Conservation (phyloP, 2,888 invertebrate genomes). For the Phaonia tiefii region DNA sequence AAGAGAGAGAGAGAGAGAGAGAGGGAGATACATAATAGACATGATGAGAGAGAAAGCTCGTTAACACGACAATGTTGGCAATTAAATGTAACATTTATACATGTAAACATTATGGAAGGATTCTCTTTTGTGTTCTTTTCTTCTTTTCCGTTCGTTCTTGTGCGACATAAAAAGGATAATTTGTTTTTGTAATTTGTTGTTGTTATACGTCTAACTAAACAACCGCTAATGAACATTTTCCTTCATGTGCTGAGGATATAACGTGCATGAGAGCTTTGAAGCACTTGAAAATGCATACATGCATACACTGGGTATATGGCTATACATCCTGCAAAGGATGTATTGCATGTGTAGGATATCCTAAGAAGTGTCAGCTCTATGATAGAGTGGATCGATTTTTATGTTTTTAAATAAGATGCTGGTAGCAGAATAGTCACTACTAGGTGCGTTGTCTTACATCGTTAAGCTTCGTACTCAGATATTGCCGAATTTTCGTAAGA, state of each 20-base stretch:
- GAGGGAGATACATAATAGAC: not conserved
- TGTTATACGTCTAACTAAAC: conserved; percentile 55
- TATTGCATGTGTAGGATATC: not conserved
- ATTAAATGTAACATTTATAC: conserved; percentile 52
- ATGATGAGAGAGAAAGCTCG: conserved; percentile 34
- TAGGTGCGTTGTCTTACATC: too few species aligned
- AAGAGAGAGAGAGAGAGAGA: not conserved
- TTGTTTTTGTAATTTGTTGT: conserved; percentile 58
- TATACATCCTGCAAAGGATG: too few species aligned
- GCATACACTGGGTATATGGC: not conserved
- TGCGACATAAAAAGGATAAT: conserved; percentile 62
- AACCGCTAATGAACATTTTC: conserved; percentile 63
- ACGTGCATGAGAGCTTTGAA: conserved; percentile 57
- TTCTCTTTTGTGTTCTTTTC: conserved; percentile 19
- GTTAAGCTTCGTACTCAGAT: too few species aligned
- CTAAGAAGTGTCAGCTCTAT: too few species aligned
- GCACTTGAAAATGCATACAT: not conserved
- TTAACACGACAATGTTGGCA: conserved; percentile 67
- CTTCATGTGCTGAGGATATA: conserved; percentile 58
- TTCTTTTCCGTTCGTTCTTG: not conserved
- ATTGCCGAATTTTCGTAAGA: too few species aligned
- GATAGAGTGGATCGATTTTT: too few species aligned
- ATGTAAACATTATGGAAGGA: conserved; percentile 34
- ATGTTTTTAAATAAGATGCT: too few species aligned
- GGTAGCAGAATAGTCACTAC: too few species aligned